A percentile compares a stretch with the other conserved stretches of the same genome.
Conservation (phyloP, 2,888 invertebrate species). For the Drosophila nigricruria region DNA sequence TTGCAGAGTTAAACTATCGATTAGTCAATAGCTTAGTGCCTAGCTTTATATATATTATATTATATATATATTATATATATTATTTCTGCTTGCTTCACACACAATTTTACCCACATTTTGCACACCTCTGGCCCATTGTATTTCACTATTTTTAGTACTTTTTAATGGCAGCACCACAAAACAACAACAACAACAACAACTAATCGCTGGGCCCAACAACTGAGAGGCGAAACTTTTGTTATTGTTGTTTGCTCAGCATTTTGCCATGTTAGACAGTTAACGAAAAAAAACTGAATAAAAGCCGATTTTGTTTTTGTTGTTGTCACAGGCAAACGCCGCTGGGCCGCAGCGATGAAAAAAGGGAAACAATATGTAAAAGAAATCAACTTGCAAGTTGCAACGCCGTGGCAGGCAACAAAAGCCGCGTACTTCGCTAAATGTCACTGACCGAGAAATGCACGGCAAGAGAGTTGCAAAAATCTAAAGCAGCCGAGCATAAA, state of each 20-base stretch:
- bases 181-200: slow-evolving; percentile 26
- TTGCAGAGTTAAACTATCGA: too few relatives aligned
- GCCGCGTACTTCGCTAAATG: slow-evolving; percentile 64
- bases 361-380: slow-evolving; percentile 47
- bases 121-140: slow-evolving; percentile 23
- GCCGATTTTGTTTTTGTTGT: slow-evolving; percentile 25
- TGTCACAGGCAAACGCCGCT: slow-evolving; percentile 61
- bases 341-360: slow-evolving; percentile 41
- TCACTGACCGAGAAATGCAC: slow-evolving; percentile 77
- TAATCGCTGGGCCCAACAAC: slow-evolving; percentile 17
- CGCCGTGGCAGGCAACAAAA: slow-evolving; percentile 55
- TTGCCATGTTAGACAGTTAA: slow-evolving; percentile 67
- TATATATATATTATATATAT: too few relatives aligned
- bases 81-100: too few relatives aligned
- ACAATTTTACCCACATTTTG: not conserved
- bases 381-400: slow-evolving; percentile 65
- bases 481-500: slow-evolving; percentile 41
- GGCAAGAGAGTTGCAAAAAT: slow-evolving; percentile 60
- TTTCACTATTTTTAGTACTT: slow-evolving; percentile 27
- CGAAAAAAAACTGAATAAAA: slow-evolving; percentile 59
- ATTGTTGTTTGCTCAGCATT: slow-evolving; percentile 25
- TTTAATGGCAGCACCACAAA: slow-evolving; percentile 39
- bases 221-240: slow-evolving; percentile 15
- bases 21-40: too few relatives aligned
- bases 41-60: too few relatives aligned